Base-by-base conservation (phyloP, 2,113 vertebrate species). In the Ceuthmochares aereus region DNA sequence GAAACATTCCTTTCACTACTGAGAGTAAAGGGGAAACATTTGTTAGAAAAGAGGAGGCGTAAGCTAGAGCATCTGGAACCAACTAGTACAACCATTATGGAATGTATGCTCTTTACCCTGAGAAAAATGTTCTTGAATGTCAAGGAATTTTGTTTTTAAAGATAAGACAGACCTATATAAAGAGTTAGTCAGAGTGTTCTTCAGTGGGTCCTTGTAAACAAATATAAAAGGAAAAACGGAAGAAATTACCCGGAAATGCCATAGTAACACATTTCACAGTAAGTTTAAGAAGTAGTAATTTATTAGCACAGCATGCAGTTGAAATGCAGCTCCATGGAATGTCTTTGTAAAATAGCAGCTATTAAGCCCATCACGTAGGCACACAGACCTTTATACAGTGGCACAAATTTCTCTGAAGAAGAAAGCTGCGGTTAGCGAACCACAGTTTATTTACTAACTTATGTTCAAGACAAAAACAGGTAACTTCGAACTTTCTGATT, bases 41-140 rank as follows among this genome's bases (percentile, higher is more conserved):
- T 80, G 81, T 67, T 87, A 56, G 72, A 80, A 89, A 94, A 90
- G 60, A 94, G 45, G 6, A 91, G 34, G 64, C 78, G 1, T 70
- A 96, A 94, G 72, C 85, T 93, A 83, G 23, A 93, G 83, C 96
- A 96, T 97, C 96, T 97, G 96, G 93, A 97, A 92, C n/a, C 26
- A 89, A 96, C 92, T 96, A 96, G 66, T 27, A 78, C 54, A 68
- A 84, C 59, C 52, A 30, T 77, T 42, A 84, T 78, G 90, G 79
- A 93, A 88, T 74, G 68, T 49, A 84, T 86, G 66, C 27, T 89
- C 80, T 64, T 86, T 78, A 78, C 47, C 55, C 64, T 77, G 86
- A 84, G 73, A 86, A 93, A 80, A 93, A 90, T 42, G 25, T 74
- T 90, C 76, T 89, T 59, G 47, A 90, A 90, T 77, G 59, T 73